These are phyloP conservation scores for Nipponia nippon DNA, from an alignment of 2,113 vertebrate genomes.

Conservation along the genomic window DNA sequence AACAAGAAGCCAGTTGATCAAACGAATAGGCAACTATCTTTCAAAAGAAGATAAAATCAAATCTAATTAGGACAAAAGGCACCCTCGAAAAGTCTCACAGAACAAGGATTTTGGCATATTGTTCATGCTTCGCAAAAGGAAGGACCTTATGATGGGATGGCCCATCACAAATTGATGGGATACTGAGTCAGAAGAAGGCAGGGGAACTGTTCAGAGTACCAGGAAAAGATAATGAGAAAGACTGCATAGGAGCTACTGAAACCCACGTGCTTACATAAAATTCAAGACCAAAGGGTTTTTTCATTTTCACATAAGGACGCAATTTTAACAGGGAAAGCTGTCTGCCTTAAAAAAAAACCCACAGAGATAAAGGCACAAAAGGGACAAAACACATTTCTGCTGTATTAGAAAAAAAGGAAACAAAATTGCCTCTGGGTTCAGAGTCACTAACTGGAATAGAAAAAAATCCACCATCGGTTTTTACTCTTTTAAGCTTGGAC, in stretches of 20 bases:
- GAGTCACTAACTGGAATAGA: not conserved
- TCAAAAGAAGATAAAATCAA: not conserved
- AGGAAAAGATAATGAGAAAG: not conserved
- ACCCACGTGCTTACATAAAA: not conserved
- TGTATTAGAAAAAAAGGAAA: not conserved
- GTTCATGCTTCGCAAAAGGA: not conserved
- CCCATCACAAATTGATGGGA: not conserved
- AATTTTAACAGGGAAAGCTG: not conserved
- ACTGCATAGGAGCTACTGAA: not conserved
- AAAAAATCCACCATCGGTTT: not conserved
- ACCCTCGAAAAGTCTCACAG: not conserved
- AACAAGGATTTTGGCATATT: not conserved
- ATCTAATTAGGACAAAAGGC: not conserved
- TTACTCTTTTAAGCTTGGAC: not conserved
- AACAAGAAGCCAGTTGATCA: not conserved
- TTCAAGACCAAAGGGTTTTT: not conserved
- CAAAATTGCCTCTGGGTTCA: not conserved
- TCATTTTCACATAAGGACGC: not conserved
- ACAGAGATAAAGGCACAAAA: not conserved
- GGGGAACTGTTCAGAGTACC: not conserved
- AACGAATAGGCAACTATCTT: not conserved
- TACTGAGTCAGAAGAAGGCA: not conserved
- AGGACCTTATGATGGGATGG: not conserved
- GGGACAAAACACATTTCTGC: not conserved
- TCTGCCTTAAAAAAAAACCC: not conserved